phyloP scores from a whole-genome alignment of 2,113 vertebrate species.

The Alaudala cheleensis region DNA sequence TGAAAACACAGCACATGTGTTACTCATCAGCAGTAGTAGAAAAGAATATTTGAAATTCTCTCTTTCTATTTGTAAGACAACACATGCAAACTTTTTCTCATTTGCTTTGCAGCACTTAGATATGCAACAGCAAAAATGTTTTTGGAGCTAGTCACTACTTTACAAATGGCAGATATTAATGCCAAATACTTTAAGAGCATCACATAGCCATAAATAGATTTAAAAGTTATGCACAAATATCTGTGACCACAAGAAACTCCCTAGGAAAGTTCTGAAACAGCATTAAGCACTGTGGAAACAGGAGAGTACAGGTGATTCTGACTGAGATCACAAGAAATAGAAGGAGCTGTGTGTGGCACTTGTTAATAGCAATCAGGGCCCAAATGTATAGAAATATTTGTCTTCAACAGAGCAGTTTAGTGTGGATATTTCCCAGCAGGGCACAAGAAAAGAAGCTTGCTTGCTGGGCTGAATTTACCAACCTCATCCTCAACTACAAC shows the following conservation, averaged over 20 bases:
- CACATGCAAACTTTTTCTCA: conserved; percentile 51
- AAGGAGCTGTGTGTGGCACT: neutral
- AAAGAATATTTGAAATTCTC: conserved; percentile 39
- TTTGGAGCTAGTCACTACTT: conserved; percentile 39
- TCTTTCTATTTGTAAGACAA: conserved; percentile 49
- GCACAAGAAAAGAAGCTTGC: neutral
- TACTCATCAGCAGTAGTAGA: conserved; percentile 61
- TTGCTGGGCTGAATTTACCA: neutral
- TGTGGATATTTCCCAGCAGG: neutral
- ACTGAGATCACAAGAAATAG: neutral
- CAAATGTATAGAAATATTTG: neutral
- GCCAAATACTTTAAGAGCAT: conserved; percentile 13
- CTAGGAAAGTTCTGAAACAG: neutral
- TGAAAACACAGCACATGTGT: conserved; percentile 65
- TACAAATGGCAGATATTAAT: conserved; percentile 22
- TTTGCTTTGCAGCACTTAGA: conserved; percentile 58
- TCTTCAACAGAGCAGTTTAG: neutral
- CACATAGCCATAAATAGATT: neutral
- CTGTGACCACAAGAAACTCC: neutral
- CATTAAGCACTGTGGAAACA: neutral
- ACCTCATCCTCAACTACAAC: neutral
- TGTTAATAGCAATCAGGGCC: neutral
- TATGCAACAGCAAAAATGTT: conserved; percentile 37
- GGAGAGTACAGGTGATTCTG: neutral
- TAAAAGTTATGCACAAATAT: neutral